Evolutionary conservation across 1,140 invertebrate genomes (phyloP).

Genomic region (Augochlora pura): DNA sequence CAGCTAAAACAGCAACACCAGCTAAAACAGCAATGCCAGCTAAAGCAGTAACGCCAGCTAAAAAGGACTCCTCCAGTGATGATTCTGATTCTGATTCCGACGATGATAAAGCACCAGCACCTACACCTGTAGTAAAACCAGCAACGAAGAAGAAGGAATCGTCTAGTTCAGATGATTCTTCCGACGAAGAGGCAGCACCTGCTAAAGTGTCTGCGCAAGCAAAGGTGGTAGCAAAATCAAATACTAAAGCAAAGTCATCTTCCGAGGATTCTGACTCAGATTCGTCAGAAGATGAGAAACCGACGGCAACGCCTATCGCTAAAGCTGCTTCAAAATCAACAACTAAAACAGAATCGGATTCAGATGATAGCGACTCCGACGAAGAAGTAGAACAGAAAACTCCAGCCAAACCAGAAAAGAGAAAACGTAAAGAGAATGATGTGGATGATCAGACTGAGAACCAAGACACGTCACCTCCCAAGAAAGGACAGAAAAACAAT

Average conservation of each 20-base stretch:
- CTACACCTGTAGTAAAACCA: constrained; percentile 19
- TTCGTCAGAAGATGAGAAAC: constrained; percentile 54
- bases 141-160: constrained; percentile 58
- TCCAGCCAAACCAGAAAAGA: constrained; percentile 63
- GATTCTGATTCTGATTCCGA: constrained; percentile 62
- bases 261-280: constrained; percentile 68
- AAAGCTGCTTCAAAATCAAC: constrained; percentile 44
- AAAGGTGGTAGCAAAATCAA: constrained; percentile 43
- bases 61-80: constrained; percentile 68
- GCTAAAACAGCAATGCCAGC: neutral
- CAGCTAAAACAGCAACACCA: constrained; percentile 24
- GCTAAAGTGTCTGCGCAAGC: neutral
- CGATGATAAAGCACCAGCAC: constrained; percentile 43
- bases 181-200: constrained; percentile 66
- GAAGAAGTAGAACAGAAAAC: constrained; percentile 64
- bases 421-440: constrained; percentile 73
- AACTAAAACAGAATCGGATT: constrained; percentile 32
- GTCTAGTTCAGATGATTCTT: constrained; percentile 71
- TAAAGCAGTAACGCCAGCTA: constrained; percentile 48
- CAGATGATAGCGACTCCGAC: constrained; percentile 41
- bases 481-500: constrained; percentile 75
- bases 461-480: constrained; percentile 64
- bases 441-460: constrained; percentile 57
- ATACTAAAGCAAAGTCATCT: constrained; percentile 60
- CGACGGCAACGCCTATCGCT: constrained; percentile 3